These are phyloP conservation scores for Lontra canadensis DNA, from an alignment of 2,113 vertebrate genomes.

Conservation along the genomic window DNA sequence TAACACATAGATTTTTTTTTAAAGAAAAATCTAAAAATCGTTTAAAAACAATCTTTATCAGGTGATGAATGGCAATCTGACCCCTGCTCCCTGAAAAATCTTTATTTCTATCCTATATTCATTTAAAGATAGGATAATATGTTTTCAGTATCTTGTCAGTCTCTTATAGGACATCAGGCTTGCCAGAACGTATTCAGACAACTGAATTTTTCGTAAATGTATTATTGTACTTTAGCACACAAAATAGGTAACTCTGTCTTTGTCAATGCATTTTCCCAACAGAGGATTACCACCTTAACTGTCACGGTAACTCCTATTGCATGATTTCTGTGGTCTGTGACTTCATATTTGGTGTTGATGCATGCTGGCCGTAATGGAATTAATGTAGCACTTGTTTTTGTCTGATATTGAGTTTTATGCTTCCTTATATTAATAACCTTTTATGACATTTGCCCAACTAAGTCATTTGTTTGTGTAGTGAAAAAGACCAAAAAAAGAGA, in stretches of 20 bases:
- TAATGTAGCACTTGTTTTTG: conserved; percentile 51
- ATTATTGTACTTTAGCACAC: conserved; percentile 64
- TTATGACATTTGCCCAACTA: not conserved
- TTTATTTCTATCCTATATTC: not conserved
- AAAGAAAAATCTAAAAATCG: conserved; percentile 20
- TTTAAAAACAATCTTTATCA: not conserved
- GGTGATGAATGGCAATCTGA: not conserved
- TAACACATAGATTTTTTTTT: not conserved
- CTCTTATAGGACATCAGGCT: not conserved
- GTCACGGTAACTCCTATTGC: conserved; percentile 94
- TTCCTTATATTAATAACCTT: conserved; percentile 35
- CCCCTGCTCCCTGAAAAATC: not conserved
- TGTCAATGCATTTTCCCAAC: conserved; percentile 88
- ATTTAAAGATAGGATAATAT: not conserved
- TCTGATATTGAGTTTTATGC: not conserved
- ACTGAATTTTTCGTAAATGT: conserved; percentile 66
- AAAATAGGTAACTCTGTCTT: conserved; percentile 84
- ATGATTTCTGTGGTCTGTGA: conserved; percentile 79
- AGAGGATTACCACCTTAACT: conserved; percentile 99
- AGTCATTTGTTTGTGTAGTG: not conserved
- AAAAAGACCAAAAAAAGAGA: conserved; percentile 8
- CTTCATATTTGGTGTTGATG: conserved; percentile 61
- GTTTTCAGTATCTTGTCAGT: not conserved
- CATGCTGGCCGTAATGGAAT: conserved; percentile 62
- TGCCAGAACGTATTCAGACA: conserved; percentile 39